Percentiles rank a stretch among this genome's conserved stretches.
These are phyloP conservation scores for Cepphus grylle DNA, from an alignment of 2,113 vertebrate genomes.

Conservation along the genomic window DNA sequence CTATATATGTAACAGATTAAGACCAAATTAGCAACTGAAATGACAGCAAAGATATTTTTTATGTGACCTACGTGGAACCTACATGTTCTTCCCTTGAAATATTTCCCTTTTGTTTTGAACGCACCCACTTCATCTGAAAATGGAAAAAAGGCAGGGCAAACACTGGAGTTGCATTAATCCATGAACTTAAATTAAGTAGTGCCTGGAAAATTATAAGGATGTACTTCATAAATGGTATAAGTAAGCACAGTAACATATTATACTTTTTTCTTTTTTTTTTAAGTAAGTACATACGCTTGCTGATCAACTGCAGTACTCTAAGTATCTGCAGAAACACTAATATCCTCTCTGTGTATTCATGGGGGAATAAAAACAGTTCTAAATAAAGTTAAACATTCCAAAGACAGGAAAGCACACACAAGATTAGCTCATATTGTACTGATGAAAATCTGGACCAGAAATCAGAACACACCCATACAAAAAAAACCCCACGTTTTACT, in stretches of 20 bases:
- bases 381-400: constrained; percentile 57
- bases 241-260: background rate
- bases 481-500: background rate
- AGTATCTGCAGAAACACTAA: constrained; percentile 63
- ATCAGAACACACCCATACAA: constrained; percentile 47
- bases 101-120: background rate
- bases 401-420: constrained; percentile 21
- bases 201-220: background rate
- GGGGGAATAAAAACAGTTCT: constrained; percentile 63
- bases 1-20: background rate
- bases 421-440: constrained; percentile 58
- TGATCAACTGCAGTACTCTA: constrained; percentile 7
- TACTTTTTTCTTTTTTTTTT: background rate
- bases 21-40: background rate
- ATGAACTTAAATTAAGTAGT: background rate
- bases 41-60: background rate
- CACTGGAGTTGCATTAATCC: background rate
- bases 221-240: background rate
- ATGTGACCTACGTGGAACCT: background rate
- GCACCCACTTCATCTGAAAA: background rate
- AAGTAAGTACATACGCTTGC: background rate
- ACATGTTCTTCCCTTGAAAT: background rate
- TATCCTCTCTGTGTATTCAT: constrained; percentile 59
- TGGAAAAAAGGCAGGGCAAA: background rate
- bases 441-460: constrained; percentile 55